These are phyloP conservation scores for Scolanthus callimorphus DNA, from an alignment of 92 coral and sea anemone genomes.

Conservation along the genomic window DNA sequence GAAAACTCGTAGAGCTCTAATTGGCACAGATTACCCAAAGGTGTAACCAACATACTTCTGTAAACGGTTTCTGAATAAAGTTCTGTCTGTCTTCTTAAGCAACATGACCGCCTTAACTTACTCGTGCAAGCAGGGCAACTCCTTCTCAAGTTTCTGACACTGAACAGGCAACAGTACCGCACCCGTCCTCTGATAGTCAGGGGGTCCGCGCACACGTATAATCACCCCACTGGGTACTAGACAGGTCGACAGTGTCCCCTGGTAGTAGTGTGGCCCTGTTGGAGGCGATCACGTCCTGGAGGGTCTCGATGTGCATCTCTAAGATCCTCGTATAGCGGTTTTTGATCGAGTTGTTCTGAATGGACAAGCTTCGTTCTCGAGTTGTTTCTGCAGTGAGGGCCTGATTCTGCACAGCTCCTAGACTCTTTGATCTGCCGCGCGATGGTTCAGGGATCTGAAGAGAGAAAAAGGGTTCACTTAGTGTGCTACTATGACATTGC, in stretches of 20 bases:
- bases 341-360: slow-evolving; percentile 38
- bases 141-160: slow-evolving; percentile 39
- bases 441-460: background rate
- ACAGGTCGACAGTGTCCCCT: slow-evolving; percentile 36
- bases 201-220: slow-evolving; percentile 54
- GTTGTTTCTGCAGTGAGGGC: slow-evolving; percentile 6
- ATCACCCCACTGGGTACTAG: slow-evolving; percentile 67
- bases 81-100: no score
- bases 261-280: slow-evolving; percentile 55
- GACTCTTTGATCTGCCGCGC: slow-evolving; percentile 60
- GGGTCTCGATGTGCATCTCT: slow-evolving; percentile 65
- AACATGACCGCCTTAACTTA: no score
- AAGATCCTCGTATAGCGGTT: slow-evolving; percentile 66
- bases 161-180: slow-evolving; percentile 68
- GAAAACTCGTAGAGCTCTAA: no score
- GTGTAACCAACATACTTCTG: no score
- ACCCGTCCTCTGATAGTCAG: slow-evolving; percentile 40
- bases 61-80: no score
- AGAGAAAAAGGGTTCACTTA: no score
- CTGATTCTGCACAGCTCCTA: slow-evolving; percentile 14
- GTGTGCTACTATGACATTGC: no score
- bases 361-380: slow-evolving; percentile 52
- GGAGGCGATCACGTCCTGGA: slow-evolving; percentile 65
- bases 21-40: no score
- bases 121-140: slow-evolving; percentile 62